Percentiles rank a stretch among this genome's conserved stretches.
phyloP scores from a whole-genome alignment of 2,113 vertebrate genomes.

The Alces alces region DNA sequence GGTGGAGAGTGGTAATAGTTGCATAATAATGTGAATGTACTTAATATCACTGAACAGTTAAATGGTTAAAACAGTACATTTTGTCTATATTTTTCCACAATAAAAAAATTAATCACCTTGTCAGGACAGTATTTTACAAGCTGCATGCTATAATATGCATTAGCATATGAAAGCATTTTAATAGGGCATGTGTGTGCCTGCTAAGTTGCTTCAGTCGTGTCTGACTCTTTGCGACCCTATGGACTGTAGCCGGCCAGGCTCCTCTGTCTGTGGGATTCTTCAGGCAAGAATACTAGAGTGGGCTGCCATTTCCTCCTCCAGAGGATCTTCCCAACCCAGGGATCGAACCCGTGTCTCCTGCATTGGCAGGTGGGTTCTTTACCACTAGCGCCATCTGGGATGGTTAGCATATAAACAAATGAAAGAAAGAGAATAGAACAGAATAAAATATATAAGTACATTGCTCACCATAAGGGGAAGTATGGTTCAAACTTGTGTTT shows the following conservation, averaged over 20 bases:
- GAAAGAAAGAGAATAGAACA: not conserved
- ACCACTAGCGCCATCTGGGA: not conserved
- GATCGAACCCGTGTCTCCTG: fast-evolving
- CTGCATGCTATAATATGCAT: not conserved
- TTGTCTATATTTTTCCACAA: not conserved
- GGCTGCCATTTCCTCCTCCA: not conserved
- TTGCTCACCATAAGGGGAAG: not conserved
- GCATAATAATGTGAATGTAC: not conserved
- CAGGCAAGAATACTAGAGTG: not conserved
- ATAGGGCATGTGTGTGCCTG: not conserved
- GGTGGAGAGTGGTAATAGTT: not conserved
- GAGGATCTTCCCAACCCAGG: not conserved
- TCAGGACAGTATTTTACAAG: not conserved
- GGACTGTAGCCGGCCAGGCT: not conserved
- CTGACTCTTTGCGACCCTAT: fast-evolving
- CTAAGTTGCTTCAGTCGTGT: not conserved
- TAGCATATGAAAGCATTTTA: not conserved
- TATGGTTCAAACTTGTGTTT: not conserved
- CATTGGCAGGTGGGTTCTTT: not conserved
- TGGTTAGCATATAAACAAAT: not conserved
- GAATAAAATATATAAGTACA: not conserved
- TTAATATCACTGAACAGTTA: not conserved
- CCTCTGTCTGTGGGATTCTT: not conserved
- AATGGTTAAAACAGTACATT: not conserved
- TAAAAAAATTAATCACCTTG: not conserved